Conservation (phyloP, 37 sponge, comb jelly and placozoan species). For the Cladorhizidae sp. region DNA sequence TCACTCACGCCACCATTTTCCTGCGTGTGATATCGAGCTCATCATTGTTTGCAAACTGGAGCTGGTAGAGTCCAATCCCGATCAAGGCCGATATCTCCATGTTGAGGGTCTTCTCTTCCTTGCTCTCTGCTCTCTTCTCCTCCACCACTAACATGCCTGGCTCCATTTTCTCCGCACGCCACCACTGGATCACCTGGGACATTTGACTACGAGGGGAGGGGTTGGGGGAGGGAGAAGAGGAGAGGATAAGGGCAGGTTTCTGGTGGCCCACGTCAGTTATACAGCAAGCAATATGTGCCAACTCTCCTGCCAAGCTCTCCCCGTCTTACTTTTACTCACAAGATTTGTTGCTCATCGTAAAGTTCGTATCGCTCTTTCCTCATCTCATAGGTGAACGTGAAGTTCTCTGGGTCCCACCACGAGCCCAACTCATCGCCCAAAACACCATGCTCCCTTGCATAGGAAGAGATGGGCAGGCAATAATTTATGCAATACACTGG, state of each 20-base stretch:
- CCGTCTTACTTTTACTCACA: constrained; percentile 38
- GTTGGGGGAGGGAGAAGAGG: neutral
- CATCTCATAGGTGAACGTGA: constrained; percentile 73
- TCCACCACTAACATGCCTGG: constrained; percentile 40
- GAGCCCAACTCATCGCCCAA: constrained; percentile 17
- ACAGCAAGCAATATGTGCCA: too few species aligned
- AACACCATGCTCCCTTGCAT: constrained; percentile 36
- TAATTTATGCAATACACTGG: neutral
- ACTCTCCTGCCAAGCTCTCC: neutral
- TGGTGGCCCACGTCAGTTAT: too few species aligned
- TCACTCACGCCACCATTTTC: constrained; percentile 80
- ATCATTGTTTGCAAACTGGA: constrained; percentile 82
- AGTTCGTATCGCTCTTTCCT: constrained; percentile 69
- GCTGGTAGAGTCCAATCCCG: constrained; percentile 82
- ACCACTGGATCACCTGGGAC: constrained; percentile 45
- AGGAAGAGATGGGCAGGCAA: neutral
- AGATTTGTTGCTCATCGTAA: constrained; percentile 88
- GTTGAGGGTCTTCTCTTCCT: constrained; percentile 82
- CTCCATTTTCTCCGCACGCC: constrained; percentile 49
- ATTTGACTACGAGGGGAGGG: constrained; percentile 62
- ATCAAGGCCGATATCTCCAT: constrained; percentile 79
- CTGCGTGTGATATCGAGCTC: constrained; percentile 87
- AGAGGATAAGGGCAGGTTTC: neutral
- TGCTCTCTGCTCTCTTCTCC: constrained; percentile 56
- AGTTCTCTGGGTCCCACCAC: constrained; percentile 76